Percentiles rank a stretch among this genome's conserved stretches.
Conservation (phyloP, 2,888 invertebrate genomes). For the Melanotus villosus region DNA sequence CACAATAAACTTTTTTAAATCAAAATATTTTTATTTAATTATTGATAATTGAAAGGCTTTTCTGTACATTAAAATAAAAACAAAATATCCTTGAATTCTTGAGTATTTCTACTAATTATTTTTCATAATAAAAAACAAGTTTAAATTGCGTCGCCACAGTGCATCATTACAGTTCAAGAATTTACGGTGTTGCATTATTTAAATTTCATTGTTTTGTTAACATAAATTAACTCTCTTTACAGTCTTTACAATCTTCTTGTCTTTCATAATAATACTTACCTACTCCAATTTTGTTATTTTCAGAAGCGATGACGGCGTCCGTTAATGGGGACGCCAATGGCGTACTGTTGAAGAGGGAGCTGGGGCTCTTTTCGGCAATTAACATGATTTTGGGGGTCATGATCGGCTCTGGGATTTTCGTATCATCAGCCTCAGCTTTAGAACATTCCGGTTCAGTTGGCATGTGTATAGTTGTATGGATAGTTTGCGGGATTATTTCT, state of each 20-base stretch:
- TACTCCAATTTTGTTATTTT: slow-evolving; percentile 15
- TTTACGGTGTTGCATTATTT: no score
- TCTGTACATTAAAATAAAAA: no score
- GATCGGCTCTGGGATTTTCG: slow-evolving; percentile 93
- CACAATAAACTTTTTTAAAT: no score
- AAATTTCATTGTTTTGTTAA: no score
- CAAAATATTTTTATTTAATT: no score
- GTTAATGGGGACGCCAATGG: slow-evolving; percentile 43
- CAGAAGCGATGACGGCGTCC: slow-evolving; percentile 15
- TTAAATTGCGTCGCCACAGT: no score
- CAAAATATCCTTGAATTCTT: no score
- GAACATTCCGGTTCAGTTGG: slow-evolving; percentile 85
- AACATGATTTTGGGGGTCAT: slow-evolving; percentile 89
- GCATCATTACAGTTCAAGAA: no score
- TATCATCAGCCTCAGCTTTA: slow-evolving; percentile 85
- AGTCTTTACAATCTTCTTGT: neutral
- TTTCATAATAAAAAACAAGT: no score
- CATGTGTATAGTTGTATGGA: slow-evolving; percentile 85
- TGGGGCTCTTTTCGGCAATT: slow-evolving; percentile 86
- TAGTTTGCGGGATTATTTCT: slow-evolving; percentile 83
- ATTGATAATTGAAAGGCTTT: no score
- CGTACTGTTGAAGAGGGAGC: slow-evolving; percentile 79
- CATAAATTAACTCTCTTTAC: no score
- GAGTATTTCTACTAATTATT: no score
- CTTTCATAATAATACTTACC: neutral